Conservation (phyloP, 2,888 invertebrate species). For the Trachelus tabidus region DNA sequence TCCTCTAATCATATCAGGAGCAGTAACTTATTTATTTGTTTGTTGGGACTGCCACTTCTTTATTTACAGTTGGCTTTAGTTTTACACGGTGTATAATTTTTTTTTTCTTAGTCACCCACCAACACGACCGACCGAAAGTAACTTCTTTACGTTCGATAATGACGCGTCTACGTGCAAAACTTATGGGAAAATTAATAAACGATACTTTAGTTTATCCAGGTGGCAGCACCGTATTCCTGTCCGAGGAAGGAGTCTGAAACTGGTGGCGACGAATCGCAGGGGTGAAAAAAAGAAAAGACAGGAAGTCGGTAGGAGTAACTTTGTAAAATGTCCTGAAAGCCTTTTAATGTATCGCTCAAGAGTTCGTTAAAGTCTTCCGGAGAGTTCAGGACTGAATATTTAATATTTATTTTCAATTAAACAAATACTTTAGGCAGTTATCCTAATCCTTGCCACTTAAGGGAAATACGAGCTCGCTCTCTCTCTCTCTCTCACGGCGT, state of each 20-base stretch:
- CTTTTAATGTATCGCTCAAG: slow-evolving; percentile 51
- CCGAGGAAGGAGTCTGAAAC: too few relatives aligned
- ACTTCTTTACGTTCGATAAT: too few relatives aligned
- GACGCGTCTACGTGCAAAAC: too few relatives aligned
- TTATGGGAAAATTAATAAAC: too few relatives aligned
- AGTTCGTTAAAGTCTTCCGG: slow-evolving; percentile 52
- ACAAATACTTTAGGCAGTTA: slow-evolving; percentile 25
- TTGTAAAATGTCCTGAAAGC: slow-evolving; percentile 47
- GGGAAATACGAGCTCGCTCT: slow-evolving; percentile 2
- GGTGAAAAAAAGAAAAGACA: too few relatives aligned
- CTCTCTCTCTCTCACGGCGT: neutral
- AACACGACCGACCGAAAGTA: too few relatives aligned
- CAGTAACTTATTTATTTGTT: slow-evolving; percentile 14
- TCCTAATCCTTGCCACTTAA: slow-evolving; percentile 23
- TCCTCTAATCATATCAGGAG: slow-evolving; percentile 8
- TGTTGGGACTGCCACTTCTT: neutral
- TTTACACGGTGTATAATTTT: too few relatives aligned
- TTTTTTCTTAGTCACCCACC: too few relatives aligned
- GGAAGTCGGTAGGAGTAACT: neutral
- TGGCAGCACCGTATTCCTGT: too few relatives aligned
- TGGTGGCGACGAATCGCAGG: too few relatives aligned
- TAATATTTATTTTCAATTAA: slow-evolving; percentile 28
- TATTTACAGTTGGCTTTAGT: too few relatives aligned
- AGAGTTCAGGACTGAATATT: slow-evolving; percentile 17
- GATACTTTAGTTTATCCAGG: too few relatives aligned